phyloP scores from a whole-genome alignment of 2,113 vertebrate species.

The Nothobranchius kuhntae region DNA sequence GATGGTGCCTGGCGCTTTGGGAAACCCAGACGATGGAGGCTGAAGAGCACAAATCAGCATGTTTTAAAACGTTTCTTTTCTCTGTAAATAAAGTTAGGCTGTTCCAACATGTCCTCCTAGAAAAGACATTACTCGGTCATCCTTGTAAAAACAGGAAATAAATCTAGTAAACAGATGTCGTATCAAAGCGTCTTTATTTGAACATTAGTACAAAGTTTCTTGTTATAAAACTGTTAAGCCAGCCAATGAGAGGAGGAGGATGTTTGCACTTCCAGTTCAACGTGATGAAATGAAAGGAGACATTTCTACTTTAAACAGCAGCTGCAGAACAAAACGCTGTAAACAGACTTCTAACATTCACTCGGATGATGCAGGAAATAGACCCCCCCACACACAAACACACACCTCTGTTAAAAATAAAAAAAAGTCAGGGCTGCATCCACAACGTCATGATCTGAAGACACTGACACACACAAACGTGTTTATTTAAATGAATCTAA shows the following conservation, averaged over 20 bases:
- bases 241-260: conserved; percentile 32
- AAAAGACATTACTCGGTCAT: conserved; percentile 37
- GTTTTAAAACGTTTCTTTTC: conserved; percentile 52
- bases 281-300: background rate
- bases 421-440: background rate
- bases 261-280: background rate
- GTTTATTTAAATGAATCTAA: background rate
- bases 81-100: conserved; percentile 69
- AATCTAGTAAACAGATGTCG: conserved; percentile 53
- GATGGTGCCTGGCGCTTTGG: background rate
- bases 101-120: conserved; percentile 29
- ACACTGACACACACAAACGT: background rate
- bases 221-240: conserved; percentile 73
- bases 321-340: background rate
- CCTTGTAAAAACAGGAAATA: conserved; percentile 42
- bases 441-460: background rate
- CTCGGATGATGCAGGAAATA: background rate
- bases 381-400: too few species aligned
- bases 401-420: background rate
- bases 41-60: conserved; percentile 48
- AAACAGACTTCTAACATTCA: background rate
- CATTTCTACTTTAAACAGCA: too few species aligned
- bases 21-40: background rate
- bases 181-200: conserved; percentile 81
- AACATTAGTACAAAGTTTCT: conserved; percentile 82